Percentiles rank a stretch among this genome's conserved stretches.
These are phyloP conservation scores for Buphagus erythrorhynchus DNA, from an alignment of 2,797 vertebrate genomes.

Conservation along the genomic window DNA sequence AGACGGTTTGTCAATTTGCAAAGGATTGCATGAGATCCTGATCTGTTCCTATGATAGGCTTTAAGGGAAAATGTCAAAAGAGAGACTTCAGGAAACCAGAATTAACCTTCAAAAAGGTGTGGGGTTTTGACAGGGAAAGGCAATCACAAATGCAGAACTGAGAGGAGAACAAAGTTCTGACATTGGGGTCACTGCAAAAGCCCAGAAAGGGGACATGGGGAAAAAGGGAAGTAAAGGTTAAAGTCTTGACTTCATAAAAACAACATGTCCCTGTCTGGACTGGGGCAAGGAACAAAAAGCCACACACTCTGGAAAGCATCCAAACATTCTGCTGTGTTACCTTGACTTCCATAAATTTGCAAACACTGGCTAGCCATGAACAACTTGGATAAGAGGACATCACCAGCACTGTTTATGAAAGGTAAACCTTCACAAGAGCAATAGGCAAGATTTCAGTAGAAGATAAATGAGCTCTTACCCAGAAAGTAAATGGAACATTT, in stretches of 20 bases:
- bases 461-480: conserved; percentile 9
- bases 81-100: neutral
- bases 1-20: neutral
- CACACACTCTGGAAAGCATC: neutral
- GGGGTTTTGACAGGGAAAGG: neutral
- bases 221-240: neutral
- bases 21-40: neutral
- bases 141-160: neutral
- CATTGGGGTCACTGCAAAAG: neutral
- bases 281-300: neutral
- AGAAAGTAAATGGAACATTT: conserved; percentile 22
- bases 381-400: neutral
- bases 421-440: neutral
- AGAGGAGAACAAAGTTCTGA: neutral
- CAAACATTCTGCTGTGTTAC: neutral
- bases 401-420: neutral
- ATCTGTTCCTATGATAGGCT: neutral
- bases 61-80: neutral
- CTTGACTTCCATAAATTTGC: neutral
- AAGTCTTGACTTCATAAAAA: neutral
- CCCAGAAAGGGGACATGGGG: neutral
- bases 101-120: neutral
- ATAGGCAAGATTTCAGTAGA: neutral
- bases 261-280: neutral
- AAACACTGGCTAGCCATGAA: neutral